Evolutionary conservation across 2,113 vertebrate genomes (phyloP).

Genomic region (Albula glossodonta): DNA sequence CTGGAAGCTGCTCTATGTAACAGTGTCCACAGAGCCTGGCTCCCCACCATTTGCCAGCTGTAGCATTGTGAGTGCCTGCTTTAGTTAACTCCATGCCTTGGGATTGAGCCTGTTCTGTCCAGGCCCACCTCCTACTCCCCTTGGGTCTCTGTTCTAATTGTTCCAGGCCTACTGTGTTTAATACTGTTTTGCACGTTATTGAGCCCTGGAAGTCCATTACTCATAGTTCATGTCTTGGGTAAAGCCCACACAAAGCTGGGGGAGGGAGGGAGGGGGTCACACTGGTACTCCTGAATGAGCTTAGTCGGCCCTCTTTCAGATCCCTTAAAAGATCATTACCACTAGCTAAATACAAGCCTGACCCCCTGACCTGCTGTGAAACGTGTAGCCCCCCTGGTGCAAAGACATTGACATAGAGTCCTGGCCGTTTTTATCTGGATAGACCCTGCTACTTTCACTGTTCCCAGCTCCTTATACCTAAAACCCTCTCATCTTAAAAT

Average conservation of each 20-base stretch:
- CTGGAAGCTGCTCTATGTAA: conserved; percentile 53
- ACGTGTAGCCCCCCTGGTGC: conserved; percentile 34
- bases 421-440: conserved; percentile 19
- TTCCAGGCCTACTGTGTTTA: conserved; percentile 56
- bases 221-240: conserved; percentile 62
- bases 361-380: conserved; percentile 61
- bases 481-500: conserved; percentile 28
- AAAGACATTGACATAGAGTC: conserved; percentile 41
- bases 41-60: conserved; percentile 64
- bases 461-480: background rate
- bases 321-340: conserved; percentile 68
- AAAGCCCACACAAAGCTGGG: conserved; percentile 52
- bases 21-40: conserved; percentile 41
- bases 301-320: conserved; percentile 63
- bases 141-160: conserved; percentile 52
- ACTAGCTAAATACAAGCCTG: conserved; percentile 70
- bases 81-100: conserved; percentile 47
- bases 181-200: conserved; percentile 65
- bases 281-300: conserved; percentile 54
- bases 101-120: conserved; percentile 53
- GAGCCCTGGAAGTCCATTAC: conserved; percentile 65
- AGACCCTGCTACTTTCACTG: conserved; percentile 10
- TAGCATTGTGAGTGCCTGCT: conserved; percentile 59
- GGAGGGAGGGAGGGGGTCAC: conserved; percentile 39
- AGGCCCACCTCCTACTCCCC: conserved; percentile 55